Conservation (phyloP, 2,797 vertebrate genomes). For the Spondyliosoma cantharus region DNA sequence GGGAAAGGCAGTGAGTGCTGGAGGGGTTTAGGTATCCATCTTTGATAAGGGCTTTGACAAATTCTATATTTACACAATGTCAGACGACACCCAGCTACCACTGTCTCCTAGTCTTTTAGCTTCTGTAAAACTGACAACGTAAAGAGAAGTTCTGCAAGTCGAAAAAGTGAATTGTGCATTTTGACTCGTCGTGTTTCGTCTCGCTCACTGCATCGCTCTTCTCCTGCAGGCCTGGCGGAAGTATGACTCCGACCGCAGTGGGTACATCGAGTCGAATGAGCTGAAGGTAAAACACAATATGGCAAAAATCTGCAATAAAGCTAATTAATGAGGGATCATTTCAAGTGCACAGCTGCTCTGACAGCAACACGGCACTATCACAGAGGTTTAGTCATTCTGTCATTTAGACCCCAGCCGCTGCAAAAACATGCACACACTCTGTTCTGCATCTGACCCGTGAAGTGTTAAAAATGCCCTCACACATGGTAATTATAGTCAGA, state of each 20-base stretch:
- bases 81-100: constrained; percentile 12
- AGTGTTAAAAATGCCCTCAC: not conserved
- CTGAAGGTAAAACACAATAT: constrained; percentile 88
- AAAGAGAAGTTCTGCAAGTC: not conserved
- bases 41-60: constrained; percentile 71
- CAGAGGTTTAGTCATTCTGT: not conserved
- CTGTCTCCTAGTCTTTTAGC: not conserved
- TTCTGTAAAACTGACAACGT: not conserved
- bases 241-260: constrained; percentile 96
- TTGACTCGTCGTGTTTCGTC: constrained; percentile 7
- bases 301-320: not conserved
- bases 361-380: not conserved
- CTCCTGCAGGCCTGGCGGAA: constrained; percentile 91
- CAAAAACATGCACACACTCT: not conserved
- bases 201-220: constrained; percentile 14
- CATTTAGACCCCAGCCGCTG: not conserved
- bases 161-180: not conserved
- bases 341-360: not conserved
- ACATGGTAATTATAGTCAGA: not conserved
- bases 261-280: constrained; percentile 97
- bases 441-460: not conserved
- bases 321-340: not conserved
- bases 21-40: constrained; percentile 71
- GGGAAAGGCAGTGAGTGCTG: constrained; percentile 54
- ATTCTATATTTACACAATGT: constrained; percentile 63